Evolutionary conservation across 2,797 vertebrate genomes (phyloP), one percentile per base, ranked within the genome.

Genomic region (Enteromius afrohamiltoni): DNA sequence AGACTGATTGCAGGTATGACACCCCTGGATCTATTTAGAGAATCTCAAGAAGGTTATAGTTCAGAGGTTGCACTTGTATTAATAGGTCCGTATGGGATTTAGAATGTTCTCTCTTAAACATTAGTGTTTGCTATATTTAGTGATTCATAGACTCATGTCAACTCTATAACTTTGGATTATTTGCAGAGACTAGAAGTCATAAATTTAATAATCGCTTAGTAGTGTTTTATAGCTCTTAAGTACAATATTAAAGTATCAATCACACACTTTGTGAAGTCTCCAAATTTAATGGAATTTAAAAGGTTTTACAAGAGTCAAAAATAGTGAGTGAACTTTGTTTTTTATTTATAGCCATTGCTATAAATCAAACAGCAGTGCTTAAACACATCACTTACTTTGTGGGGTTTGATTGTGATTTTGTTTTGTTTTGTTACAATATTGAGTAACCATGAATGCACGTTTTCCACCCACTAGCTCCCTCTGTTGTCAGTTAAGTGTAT

Each of bases 1-100:
- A 4, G 75, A 79, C 29, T 34, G 45, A 42, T 26, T 21, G n/a
- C 55, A 64, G 71, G n/a, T 64, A 53, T 9, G 3, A 26, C 58
- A 14, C 31, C 10, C 0, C 3, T 81, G 40, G 55, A 47, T 47
- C 23, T 47, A 13, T 79, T 23, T 37, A 68, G 26, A 31, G 40
- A 60, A 78, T 78, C 23, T 78, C 76, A 65, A 42, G 19, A 75
- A 37, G 19, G 34, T 19, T 55, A n/a, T 37, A 76, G 34, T 68
- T 68, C 3, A 6, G 34, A 67, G 34, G 19, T 76, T 17, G 34
- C 21, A 76, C 53, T 76, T 76, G 51, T 37, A 10, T 42, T 58
- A 53, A 55, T 74, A 16, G 11, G 49, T 34, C 49, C 29, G n/a
- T n/a, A n/a, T 7, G 10, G 71, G 29, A 53, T n/a, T 67, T 34